Base-by-base conservation (phyloP, 2,797 vertebrate species). In the Ceryle rudis region DNA sequence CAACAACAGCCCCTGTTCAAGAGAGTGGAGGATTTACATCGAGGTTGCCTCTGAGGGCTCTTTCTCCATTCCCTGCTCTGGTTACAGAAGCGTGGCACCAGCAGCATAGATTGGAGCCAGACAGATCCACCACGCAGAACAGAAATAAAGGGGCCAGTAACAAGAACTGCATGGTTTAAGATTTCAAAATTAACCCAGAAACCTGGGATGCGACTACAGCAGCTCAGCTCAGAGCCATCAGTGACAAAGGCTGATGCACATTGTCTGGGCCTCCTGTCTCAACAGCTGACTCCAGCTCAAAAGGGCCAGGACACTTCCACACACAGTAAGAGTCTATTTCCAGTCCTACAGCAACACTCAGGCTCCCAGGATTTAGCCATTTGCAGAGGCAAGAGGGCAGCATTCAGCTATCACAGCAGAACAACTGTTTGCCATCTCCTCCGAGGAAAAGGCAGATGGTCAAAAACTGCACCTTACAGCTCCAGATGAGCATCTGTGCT, bases 1-100 rank as follows among this genome's bases (percentile, higher is more conserved):
- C 51, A 61, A n/a, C 0, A 0, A 61, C 41, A 49, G 2, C 29
- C 37, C 35, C 4, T 1, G 1, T 2, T 19, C 31, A 16, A 4
- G 25, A 60, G 20, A 65, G 41, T 5, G 12, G 47, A 87, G 42
- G 19, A 42, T 29, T 79, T 29, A 23, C 75, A n/a, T 1, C 1
- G 2, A n/a, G 70, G 71, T 31, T 22, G 49, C n/a, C 0, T 0
- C 62, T 28, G 14, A 22, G 10, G 12, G 18, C 22, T 37, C 35
- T 15, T 60, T 51, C 71, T 69, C 70, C 37, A 6, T 15, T 28
- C 31, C 42, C 72, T 86, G 52, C 52, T 82, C 33, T 25, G 21
- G 9, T 57, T 79, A 78, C 37, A 74, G 37, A 20, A 61, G 52
- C 13, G 14, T 2, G 15, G 58, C 47, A 52, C 33, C 21, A 52